Evolutionary conservation across 2,888 invertebrate genomes (phyloP).

Genomic region (Chloroclystis v-ata): DNA sequence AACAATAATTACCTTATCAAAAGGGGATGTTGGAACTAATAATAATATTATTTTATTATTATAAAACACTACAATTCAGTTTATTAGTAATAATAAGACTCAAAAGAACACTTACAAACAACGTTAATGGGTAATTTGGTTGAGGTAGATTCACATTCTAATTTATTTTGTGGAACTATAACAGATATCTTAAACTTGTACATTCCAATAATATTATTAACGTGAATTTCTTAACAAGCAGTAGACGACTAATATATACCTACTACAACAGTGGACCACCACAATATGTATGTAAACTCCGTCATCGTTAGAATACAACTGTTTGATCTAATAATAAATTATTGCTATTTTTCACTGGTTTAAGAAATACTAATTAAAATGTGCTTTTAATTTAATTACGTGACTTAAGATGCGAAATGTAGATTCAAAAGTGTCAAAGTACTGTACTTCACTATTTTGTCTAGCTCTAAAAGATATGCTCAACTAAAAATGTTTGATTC

Average conservation of each 20-base stretch:
- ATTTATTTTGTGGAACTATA: constrained; percentile 38
- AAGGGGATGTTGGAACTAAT: constrained; percentile 68
- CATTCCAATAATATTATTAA: constrained; percentile 11
- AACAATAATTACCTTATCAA: constrained; percentile 77
- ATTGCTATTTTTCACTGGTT: constrained; percentile 2
- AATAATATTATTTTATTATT: constrained; percentile 53
- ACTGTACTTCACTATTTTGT: no score
- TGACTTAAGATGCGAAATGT: no score
- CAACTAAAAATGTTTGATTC: no score
- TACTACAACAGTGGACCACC: constrained; percentile 37
- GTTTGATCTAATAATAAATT: neutral
- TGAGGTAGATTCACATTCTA: constrained; percentile 72
- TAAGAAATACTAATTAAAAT: neutral
- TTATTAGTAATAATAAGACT: constrained; percentile 71
- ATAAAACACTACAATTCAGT: constrained; percentile 67
- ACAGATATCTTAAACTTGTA: constrained; percentile 12
- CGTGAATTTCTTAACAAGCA: constrained; percentile 21
- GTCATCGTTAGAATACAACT: neutral
- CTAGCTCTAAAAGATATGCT: no score
- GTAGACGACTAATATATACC: constrained; percentile 1
- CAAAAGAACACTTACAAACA: constrained; percentile 74
- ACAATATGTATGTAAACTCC: constrained; percentile 38
- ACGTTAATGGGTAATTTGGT: constrained; percentile 75
- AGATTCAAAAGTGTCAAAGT: no score
- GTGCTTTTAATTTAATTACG: neutral